Percentiles rank a stretch among this genome's conserved stretches.
Conservation (phyloP, 2,888 invertebrate species). For the Ephialtes manifestator region DNA sequence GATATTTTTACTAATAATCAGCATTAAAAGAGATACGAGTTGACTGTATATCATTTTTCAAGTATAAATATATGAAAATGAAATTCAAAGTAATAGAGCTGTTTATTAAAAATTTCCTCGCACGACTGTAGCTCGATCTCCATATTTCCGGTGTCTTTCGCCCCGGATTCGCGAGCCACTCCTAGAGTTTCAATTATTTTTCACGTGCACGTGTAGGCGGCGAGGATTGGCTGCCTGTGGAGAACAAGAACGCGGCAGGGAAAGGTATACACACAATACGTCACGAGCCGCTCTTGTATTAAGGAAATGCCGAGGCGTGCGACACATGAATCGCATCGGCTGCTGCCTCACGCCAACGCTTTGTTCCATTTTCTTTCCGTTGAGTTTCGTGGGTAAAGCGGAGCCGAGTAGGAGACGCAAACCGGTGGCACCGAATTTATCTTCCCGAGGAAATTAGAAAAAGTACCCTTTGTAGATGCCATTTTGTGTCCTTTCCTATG, state of each 20-base stretch:
- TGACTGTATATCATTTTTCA: constrained; percentile 11
- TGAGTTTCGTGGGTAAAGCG: constrained; percentile 58
- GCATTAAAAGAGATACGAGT: neutral
- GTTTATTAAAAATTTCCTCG: constrained; percentile 29
- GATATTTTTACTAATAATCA: neutral
- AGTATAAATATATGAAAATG: constrained; percentile 7
- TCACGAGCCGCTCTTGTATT: constrained; percentile 81
- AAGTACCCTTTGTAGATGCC: constrained; percentile 74
- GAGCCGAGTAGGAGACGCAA: constrained; percentile 48
- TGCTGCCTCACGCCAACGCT: constrained; percentile 61
- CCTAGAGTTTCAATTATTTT: constrained; percentile 74
- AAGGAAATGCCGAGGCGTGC: constrained; percentile 82
- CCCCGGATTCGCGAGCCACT: constrained; percentile 31
- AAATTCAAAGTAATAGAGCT: neutral
- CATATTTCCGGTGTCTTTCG: constrained; percentile 57
- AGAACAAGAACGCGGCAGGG: constrained; percentile 7
- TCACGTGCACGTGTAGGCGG: constrained; percentile 29
- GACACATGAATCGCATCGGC: constrained; percentile 82
- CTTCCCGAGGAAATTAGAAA: constrained; percentile 83
- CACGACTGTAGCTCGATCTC: constrained; percentile 38
- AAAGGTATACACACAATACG: constrained; percentile 73
- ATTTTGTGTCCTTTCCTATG: constrained; percentile 37
- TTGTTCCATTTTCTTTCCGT: constrained; percentile 40
- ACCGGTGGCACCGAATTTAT: constrained; percentile 79
- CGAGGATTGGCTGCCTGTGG: constrained; percentile 9